phyloP scores from a whole-genome alignment of 1,140 invertebrate species.

The Caenorhabditis tropicalis region DNA sequence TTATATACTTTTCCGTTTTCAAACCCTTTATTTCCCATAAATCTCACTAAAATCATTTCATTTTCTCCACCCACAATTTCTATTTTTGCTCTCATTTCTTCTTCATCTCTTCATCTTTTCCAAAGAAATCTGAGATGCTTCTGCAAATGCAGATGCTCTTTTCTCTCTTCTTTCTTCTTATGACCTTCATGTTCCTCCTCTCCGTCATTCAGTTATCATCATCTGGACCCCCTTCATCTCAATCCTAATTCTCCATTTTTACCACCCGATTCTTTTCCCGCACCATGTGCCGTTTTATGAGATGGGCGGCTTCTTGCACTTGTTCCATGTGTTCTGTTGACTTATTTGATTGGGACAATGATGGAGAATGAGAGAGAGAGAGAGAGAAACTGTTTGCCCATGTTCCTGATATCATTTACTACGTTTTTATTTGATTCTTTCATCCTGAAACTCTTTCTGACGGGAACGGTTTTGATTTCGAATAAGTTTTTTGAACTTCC shows the following conservation, averaged over 20 bases:
- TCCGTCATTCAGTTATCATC: conserved; percentile 13
- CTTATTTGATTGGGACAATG: conserved; percentile 2
- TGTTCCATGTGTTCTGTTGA: neutral
- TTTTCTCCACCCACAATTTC: neutral
- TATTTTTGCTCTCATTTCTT: neutral
- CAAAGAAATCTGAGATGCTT: neutral
- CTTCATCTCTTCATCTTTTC: neutral
- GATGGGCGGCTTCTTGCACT: neutral
- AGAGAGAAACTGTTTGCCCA: neutral
- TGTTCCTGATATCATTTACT: conserved; percentile 22
- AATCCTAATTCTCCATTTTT: neutral
- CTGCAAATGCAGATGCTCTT: neutral
- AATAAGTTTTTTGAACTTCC: too few species aligned
- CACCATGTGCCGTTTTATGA: conserved; percentile 14
- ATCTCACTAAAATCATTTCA: neutral
- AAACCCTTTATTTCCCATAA: neutral
- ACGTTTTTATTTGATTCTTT: neutral
- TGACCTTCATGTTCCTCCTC: neutral
- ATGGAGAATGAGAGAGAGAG: too few species aligned
- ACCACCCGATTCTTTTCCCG: too few species aligned
- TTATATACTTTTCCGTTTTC: too few species aligned
- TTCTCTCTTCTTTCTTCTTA: neutral
- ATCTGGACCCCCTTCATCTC: neutral
- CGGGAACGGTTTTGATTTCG: too few species aligned
- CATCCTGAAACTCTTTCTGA: neutral